These are phyloP conservation scores for Sebastes itinus DNA, from an alignment of 2,797 vertebrate species.

Conservation along the genomic window DNA sequence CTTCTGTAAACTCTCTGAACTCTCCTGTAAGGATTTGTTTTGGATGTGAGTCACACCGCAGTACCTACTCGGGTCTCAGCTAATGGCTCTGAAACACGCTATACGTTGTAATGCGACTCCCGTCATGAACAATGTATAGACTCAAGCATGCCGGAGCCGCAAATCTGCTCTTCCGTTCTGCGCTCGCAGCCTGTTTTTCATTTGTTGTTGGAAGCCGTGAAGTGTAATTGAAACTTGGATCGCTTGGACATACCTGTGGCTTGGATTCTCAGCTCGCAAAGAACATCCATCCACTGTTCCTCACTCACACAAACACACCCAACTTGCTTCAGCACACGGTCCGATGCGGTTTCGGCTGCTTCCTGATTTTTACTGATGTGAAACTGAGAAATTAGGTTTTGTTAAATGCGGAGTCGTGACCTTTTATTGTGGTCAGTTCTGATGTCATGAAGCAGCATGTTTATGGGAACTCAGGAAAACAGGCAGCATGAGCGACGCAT, in stretches of 20 bases:
- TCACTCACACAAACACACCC: constrained; percentile 17
- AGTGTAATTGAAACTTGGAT: constrained; percentile 68
- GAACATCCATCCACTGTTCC: constrained; percentile 57
- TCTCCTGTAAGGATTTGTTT: constrained; percentile 49
- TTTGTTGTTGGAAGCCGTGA: constrained; percentile 67
- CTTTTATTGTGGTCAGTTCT: constrained; percentile 42
- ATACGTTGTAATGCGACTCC: constrained; percentile 54
- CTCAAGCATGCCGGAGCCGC: constrained; percentile 49
- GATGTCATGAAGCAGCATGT: constrained; percentile 22
- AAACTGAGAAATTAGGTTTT: constrained; percentile 3
- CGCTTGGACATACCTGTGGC: constrained; percentile 76
- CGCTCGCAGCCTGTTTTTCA: constrained; percentile 70
- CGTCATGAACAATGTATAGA: constrained; percentile 45
- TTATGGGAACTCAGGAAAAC: constrained; percentile 60
- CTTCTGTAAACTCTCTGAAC: constrained; percentile 57
- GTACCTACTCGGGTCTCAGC: constrained; percentile 48
- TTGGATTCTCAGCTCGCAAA: constrained; percentile 63
- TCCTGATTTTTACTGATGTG: constrained; percentile 4
- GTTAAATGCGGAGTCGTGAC: constrained; percentile 16
- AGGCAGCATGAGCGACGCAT: constrained; percentile 25
- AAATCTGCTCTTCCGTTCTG: constrained; percentile 69
- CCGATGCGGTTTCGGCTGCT: constrained; percentile 18
- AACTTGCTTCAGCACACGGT: constrained; percentile 17
- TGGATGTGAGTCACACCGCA: constrained; percentile 53
- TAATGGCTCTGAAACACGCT: constrained; percentile 24